These are phyloP conservation scores for Heteropelma amictum DNA, from an alignment of 2,888 invertebrate species.

Conservation along the genomic window DNA sequence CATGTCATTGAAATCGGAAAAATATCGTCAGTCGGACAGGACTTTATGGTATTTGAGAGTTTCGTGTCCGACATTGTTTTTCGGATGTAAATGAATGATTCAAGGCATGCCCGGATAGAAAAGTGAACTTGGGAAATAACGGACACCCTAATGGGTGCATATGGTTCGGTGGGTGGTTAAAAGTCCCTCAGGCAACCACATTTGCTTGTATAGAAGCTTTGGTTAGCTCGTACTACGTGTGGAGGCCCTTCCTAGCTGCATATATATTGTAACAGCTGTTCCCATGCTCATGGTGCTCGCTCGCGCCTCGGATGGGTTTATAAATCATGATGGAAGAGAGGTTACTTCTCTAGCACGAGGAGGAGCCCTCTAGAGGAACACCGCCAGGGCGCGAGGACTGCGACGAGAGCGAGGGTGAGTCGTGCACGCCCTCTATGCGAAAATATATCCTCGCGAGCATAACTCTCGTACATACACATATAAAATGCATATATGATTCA, in stretches of 20 bases:
- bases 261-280: slow-evolving; percentile 52
- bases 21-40: no score
- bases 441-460: slow-evolving; percentile 17
- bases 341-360: slow-evolving; percentile 17
- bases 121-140: no score
- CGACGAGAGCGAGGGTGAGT: slow-evolving; percentile 25
- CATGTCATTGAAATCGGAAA: no score
- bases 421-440: slow-evolving; percentile 34
- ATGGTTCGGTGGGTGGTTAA: slow-evolving; percentile 29
- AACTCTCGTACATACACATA: not conserved
- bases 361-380: not conserved
- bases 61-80: no score
- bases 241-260: slow-evolving; percentile 12
- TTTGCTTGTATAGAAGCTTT: slow-evolving; percentile 21
- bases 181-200: slow-evolving; percentile 39
- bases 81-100: no score
- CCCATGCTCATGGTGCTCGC: slow-evolving; percentile 48
- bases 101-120: no score
- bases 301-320: slow-evolving; percentile 44
- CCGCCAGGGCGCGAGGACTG: not conserved
- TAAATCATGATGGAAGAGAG: slow-evolving; percentile 47
- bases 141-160: no score
- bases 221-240: slow-evolving; percentile 14
- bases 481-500: not conserved
- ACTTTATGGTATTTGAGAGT: no score